Base-by-base conservation (phyloP, 2,888 invertebrate genomes). In the Megalurothrips usitatus region DNA sequence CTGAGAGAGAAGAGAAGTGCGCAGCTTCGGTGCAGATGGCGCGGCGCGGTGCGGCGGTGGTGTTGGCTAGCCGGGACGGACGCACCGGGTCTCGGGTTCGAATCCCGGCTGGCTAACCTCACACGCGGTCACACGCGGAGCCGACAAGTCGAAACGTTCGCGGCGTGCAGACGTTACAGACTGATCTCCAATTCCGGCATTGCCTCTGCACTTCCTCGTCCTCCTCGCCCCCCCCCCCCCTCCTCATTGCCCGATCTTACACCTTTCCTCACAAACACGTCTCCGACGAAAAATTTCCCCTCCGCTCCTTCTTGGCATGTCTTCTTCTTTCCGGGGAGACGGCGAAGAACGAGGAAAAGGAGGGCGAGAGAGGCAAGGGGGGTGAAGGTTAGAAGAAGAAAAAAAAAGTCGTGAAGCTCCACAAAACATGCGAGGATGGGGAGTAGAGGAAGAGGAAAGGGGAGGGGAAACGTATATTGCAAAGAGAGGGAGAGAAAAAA, bases 171-270 rank as follows among this genome's bases (percentile, higher is more conserved):
- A 26, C 68, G 68, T 26, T 75, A 26, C 68, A 75, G 68, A 75
- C 68, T 75, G 68, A 75, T 68, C 68, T 19, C 10, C 9, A n/a
- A 75, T 75, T 75, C 58, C 58, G 58, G 19, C 58, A 58, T 19
- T 75, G 68, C 23, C 58, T 12, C 68, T 26, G 26, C 68, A 75
- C 68, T 75, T 75, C 68, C 68, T 75, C 68, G n/a, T 75, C 11
- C 68, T 26, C 26, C 68, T 26, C 58, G 14, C 58, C 58, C 14
- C n/a, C 58, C 58, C 11, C 58, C 58, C 17, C 58, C 58, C 17
- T 58, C 58, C 58, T n/a, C 52, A 14, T 17, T 52, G 52, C 52
- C 17, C 14, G 58, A 19, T 14, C 58, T 58, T 17, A 17, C 14
- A 17, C 19, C 58, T 17, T 17, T n/a, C 58, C 58, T 58, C 14